Evolutionary conservation across 2,888 invertebrate species (phyloP), one percentile per base, ranked within the genome.

Genomic region (Apocheima hispidaria): DNA sequence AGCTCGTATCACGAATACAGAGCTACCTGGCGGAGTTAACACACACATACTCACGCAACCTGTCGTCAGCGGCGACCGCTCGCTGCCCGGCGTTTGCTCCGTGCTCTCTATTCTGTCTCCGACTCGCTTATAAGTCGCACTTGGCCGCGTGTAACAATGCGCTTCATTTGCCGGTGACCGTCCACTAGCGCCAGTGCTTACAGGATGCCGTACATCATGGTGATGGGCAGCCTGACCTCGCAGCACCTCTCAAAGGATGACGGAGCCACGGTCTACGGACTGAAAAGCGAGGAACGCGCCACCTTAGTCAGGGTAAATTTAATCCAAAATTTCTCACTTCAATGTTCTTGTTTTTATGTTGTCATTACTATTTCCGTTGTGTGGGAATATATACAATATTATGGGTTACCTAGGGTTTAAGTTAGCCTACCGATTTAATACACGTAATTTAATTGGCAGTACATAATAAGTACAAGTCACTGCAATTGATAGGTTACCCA

Each of bases 141-240:
- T 66, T 59, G 48, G 51, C 18, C 46, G 60, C 63, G 67, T 71
- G 68, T 73, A 77, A 84, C 78, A 83, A 86, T 88, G 86, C 72
- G 66, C 73, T 70, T 66, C 66, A 75, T 75, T 71, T 68, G 56
- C 62, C 77, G 78, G 79, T 87, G 78, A 85, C 74, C 70, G 54
- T 75, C 72, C 61, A 60, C 54, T 51, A 61, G 69, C 53, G 36
- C 12, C 33, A 56, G 50, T 63, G 54, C 33, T 61, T 49, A 16
- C 65, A 87, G 71, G 48, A 93, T 93, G 93, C 93, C 93, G 67
- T 93, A 93, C 74, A 86, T 93, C 54, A 92, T 93, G 90, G 89
- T 93, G 61, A 92, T 92, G 87, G 93, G 92, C 46, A 88, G 87
- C 75, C 82, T 93, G 20, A 90, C 86, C 65, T 86, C 90, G 59